These are phyloP conservation scores for Dendrocincla fuliginosa DNA, from an alignment of 2,797 vertebrate species.

Conservation along the genomic window DNA sequence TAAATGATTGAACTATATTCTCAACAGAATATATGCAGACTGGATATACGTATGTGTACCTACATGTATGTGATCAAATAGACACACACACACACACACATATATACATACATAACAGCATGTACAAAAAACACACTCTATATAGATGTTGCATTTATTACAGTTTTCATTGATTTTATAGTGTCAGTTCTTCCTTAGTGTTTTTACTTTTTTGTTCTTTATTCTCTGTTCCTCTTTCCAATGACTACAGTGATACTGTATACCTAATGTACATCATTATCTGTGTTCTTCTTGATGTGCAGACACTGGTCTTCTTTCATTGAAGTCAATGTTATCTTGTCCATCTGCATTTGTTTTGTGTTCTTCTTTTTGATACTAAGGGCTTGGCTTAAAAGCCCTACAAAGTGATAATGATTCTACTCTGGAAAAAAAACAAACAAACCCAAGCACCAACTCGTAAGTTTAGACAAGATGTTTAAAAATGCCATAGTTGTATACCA, in stretches of 20 bases:
- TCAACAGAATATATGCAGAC: not conserved
- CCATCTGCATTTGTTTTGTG: not conserved
- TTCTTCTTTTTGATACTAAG: not conserved
- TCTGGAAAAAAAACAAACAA: not conserved
- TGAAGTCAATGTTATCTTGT: not conserved
- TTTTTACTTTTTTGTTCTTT: not conserved
- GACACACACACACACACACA: too few species aligned
- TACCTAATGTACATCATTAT: not conserved
- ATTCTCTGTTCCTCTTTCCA: not conserved
- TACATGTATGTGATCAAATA: not conserved
- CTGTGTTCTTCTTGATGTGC: not conserved
- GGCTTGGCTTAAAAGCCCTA: not conserved
- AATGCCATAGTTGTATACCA: not conserved
- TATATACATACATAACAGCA: fast-evolving
- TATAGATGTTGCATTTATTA: not conserved
- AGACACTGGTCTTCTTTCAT: not conserved
- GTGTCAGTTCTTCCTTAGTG: not conserved
- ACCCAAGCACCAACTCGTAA: not conserved
- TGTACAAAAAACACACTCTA: not conserved
- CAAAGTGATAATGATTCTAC: not conserved
- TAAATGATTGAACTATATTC: not conserved
- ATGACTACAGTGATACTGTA: fast-evolving
- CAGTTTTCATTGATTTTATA: not conserved
- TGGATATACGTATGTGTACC: fast-evolving
- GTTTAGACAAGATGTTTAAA: not conserved